These are phyloP conservation scores for Elephas maximus DNA, from an alignment of 2,113 vertebrate species.

Conservation along the genomic window DNA sequence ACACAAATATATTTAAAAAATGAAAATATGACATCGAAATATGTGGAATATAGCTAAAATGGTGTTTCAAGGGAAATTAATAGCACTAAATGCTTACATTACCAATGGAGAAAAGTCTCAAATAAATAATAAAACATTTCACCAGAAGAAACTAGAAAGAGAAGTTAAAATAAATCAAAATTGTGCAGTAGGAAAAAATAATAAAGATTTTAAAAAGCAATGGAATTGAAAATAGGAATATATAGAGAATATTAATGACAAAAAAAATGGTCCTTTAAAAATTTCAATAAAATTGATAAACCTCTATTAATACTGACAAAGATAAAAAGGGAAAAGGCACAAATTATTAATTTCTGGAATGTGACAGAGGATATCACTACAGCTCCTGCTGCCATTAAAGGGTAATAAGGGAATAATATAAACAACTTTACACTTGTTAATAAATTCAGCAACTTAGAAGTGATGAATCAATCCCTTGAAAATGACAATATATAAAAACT, in stretches of 20 bases:
- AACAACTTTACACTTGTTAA: background rate
- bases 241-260: background rate
- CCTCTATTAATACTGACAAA: too few relatives aligned
- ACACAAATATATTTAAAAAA: too few relatives aligned
- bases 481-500: too few relatives aligned
- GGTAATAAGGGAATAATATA: background rate
- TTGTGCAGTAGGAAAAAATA: too few relatives aligned
- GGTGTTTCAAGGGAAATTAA: too few relatives aligned
- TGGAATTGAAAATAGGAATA: background rate
- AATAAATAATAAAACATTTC: background rate
- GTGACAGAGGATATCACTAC: background rate
- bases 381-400: background rate
- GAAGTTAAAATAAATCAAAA: background rate
- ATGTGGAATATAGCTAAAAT: too few relatives aligned
- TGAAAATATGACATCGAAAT: too few relatives aligned
- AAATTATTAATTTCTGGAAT: background rate
- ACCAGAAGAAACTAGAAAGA: background rate
- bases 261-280: background rate
- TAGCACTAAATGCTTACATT: too few relatives aligned
- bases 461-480: too few relatives aligned
- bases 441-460: too few relatives aligned
- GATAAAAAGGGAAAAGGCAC: background rate
- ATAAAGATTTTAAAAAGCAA: background rate
- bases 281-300: background rate
- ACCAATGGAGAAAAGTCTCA: background rate